Base-by-base conservation (phyloP, 2,888 invertebrate genomes). In the Brachyptera putata region DNA sequence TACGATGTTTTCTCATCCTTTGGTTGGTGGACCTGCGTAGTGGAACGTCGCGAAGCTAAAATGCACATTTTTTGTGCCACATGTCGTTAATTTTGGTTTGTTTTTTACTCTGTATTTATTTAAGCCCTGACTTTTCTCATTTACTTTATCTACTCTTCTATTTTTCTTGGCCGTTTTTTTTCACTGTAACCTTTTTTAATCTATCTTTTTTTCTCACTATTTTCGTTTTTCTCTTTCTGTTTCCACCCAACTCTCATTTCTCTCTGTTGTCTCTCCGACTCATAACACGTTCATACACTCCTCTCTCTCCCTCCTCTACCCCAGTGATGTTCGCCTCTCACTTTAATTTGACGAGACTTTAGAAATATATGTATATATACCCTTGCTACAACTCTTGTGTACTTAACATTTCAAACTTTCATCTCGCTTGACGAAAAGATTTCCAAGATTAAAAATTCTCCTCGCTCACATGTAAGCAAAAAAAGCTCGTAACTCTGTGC, bases 31-130 rank as follows among this genome's bases (percentile, higher is more conserved):
- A 11, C 18, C 5, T 3, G 18, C 11, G 21, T 30, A 30, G 7
- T 14, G 24, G n/a, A 3, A 3, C 24, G 18, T 21, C 11, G 16
- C 13, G 13, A 34, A 37, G 9, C 37, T 21, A 9, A 55, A 26
- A 30, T 55, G 34, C 34, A 55, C 13, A 11, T 26, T 24, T 18
- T 56, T 14, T 21, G 16, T 11, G 18, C 41, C 34, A 22, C 22
- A 4, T 24, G 25, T 57, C 57, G 48, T 57, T 46, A 46, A n/a
- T 18, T 49, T 57, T 37, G 36, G 21, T 46, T 37, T 49, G 41
- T 57, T 46, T 48, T 49, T 57, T 34, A 46, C 24, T 26, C 34
- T n/a, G 39, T 57, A 36, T 49, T 57, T 57, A 57, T 49, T 46
- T 57, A 57, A 49, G 26, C 18, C 48, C 22, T 24, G 34, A 21